Percentiles rank a stretch among this genome's conserved stretches.
These are phyloP conservation scores for Ctenopoma multispine DNA, from an alignment of 2,797 vertebrate genomes.

Conservation along the genomic window DNA sequence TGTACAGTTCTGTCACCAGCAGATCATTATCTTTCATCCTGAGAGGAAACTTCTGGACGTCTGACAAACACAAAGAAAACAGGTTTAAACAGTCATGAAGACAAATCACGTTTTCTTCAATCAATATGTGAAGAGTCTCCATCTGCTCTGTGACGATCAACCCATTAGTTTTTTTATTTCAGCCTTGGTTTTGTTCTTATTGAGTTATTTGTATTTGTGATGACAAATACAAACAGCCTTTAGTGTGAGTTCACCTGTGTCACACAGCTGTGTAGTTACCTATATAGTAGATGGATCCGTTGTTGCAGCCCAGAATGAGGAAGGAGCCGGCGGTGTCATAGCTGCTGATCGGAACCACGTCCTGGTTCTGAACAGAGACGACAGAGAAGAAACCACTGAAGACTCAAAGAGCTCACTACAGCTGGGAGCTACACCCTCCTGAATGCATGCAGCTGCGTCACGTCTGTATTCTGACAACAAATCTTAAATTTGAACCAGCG, in stretches of 20 bases:
- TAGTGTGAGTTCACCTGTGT: too few species aligned
- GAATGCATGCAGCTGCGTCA: too few species aligned
- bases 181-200: too few species aligned
- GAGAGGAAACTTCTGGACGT: slow-evolving; percentile 94
- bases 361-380: slow-evolving; percentile 86
- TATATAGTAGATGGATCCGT: slow-evolving; percentile 91
- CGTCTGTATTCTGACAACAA: too few species aligned
- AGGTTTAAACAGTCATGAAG: not conserved
- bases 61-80: slow-evolving; percentile 64
- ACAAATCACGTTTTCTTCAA: too few species aligned
- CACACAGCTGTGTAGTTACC: slow-evolving; percentile 47
- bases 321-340: slow-evolving; percentile 93
- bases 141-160: too few species aligned
- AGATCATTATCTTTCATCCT: slow-evolving; percentile 96
- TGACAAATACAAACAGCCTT: too few species aligned
- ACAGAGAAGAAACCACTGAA: not conserved
- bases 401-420: not conserved
- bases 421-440: not conserved
- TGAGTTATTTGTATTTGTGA: too few species aligned
- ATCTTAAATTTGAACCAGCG: too few species aligned
- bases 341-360: slow-evolving; percentile 94
- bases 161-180: too few species aligned
- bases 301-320: slow-evolving; percentile 93
- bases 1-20: slow-evolving; percentile 93
- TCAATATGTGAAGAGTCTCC: too few species aligned